Evolutionary conservation across 2,797 vertebrate species (phyloP).

Genomic region (Manis pentadactyla): DNA sequence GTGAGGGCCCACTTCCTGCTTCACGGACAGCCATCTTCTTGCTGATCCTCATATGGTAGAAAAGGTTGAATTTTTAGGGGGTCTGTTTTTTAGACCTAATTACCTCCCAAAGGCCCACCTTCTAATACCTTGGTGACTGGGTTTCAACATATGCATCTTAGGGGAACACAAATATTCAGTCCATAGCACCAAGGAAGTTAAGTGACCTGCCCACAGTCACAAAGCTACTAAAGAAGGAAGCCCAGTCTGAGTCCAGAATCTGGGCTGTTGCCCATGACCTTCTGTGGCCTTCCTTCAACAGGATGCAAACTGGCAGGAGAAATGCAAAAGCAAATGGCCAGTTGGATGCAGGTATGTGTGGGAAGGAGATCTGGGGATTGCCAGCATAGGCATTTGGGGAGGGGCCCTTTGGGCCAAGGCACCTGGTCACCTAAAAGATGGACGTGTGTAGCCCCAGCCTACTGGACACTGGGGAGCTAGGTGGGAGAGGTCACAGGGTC

Average conservation of each 20-base stretch:
- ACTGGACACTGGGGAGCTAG: not conserved
- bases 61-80: not conserved
- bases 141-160: not conserved
- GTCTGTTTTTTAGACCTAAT: not conserved
- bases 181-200: not conserved
- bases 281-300: not conserved
- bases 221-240: not conserved
- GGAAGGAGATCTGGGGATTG: not conserved
- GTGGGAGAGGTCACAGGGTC: not conserved
- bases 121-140: not conserved
- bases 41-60: not conserved
- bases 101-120: not conserved
- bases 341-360: rapidly evolving
- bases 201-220: not conserved
- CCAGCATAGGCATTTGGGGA: not conserved
- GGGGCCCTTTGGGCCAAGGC: not conserved
- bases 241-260: not conserved
- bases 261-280: not conserved
- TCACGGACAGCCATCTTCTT: not conserved
- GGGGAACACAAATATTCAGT: not conserved
- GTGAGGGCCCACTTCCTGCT: not conserved
- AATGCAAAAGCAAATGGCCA: not conserved
- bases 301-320: not conserved
- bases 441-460: not conserved
- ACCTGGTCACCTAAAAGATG: not conserved